These are phyloP conservation scores for Aptenodytes patagonicus DNA, from an alignment of 2,113 vertebrate genomes.

Conservation along the genomic window DNA sequence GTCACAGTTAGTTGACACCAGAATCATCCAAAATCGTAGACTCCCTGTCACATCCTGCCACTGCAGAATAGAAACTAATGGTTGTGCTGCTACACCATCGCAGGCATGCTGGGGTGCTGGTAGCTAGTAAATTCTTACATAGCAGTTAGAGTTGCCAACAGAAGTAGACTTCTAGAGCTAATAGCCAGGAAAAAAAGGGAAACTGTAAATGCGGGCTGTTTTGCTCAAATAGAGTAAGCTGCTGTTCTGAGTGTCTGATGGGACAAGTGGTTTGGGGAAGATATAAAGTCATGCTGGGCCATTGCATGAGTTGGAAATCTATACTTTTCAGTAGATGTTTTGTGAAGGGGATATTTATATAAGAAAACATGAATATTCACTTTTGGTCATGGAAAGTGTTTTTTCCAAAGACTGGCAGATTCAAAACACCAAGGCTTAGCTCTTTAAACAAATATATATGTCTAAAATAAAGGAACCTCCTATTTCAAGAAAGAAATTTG, in stretches of 20 bases:
- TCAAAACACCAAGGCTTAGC: background rate
- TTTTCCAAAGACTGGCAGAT: background rate
- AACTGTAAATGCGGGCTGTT: background rate
- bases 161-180: conserved; percentile 46
- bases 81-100: conserved; percentile 60
- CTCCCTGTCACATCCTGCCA: conserved; percentile 75
- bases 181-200: background rate
- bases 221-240: background rate
- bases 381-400: background rate
- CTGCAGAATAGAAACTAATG: conserved; percentile 71
- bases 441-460: background rate
- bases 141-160: conserved; percentile 14
- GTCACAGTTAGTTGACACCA: conserved; percentile 81
- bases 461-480: background rate
- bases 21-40: conserved; percentile 73
- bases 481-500: background rate
- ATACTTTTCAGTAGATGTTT: background rate
- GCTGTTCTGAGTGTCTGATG: background rate
- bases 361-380: conserved; percentile 6
- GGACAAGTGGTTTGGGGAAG: conserved; percentile 11
- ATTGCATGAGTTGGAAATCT: background rate
- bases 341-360: background rate
- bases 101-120: conserved; percentile 52
- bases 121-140: conserved; percentile 61
- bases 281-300: background rate